These are phyloP conservation scores for Mystacides longicornis DNA, from an alignment of 2,888 invertebrate species.

Conservation along the genomic window DNA sequence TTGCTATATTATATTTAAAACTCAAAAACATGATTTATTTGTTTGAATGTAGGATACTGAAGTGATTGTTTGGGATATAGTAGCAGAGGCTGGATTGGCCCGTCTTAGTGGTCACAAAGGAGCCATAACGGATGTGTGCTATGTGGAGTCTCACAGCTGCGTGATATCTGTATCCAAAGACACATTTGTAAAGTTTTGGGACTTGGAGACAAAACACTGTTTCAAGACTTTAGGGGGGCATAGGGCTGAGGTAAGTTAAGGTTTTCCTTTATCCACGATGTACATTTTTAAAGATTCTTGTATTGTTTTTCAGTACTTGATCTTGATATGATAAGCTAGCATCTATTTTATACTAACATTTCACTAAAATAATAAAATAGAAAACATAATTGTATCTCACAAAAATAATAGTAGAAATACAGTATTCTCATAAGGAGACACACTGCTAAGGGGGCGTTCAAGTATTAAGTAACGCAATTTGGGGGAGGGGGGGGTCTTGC, in stretches of 20 bases:
- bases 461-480: no score
- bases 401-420: no score
- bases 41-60: slow-evolving; percentile 67
- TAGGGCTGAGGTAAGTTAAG: slow-evolving; percentile 60
- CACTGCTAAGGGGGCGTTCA: no score
- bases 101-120: slow-evolving; percentile 90
- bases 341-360: no score
- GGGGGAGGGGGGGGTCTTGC: no score
- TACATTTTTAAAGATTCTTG: no score
- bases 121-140: slow-evolving; percentile 72
- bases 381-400: no score
- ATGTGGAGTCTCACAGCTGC: slow-evolving; percentile 61
- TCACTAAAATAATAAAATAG: no score
- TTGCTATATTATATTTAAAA: neutral
- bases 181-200: slow-evolving; percentile 95
- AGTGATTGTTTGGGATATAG: slow-evolving; percentile 90
- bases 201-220: slow-evolving; percentile 88
- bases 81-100: slow-evolving; percentile 84
- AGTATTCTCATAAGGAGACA: no score
- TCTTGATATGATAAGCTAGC: no score
- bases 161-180: slow-evolving; percentile 86
- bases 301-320: no score
- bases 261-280: no score
- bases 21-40: neutral
- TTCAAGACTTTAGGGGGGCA: slow-evolving; percentile 91